phyloP scores from a whole-genome alignment of 2,113 vertebrate species.

The Lethenteron reissneri region DNA sequence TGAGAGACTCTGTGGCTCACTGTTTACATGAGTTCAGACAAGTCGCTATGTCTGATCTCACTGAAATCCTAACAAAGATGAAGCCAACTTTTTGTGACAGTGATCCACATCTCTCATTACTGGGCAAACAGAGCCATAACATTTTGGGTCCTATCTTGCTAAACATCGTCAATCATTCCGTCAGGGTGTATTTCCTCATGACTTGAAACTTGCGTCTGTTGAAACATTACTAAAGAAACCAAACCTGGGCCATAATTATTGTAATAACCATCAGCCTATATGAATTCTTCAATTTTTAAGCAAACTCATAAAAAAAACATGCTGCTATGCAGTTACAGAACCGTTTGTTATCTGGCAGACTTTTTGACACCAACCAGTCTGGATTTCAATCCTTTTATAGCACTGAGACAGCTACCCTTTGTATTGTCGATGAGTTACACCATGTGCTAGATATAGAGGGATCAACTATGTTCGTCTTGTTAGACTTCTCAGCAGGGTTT shows the following conservation, averaged over 20 bases:
- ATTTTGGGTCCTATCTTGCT: background rate
- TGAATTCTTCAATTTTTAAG: background rate
- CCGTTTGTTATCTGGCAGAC: background rate
- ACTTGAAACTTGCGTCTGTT: conserved; percentile 6
- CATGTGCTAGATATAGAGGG: background rate
- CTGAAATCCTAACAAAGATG: background rate
- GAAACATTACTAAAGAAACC: background rate
- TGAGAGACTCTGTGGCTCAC: too few relatives aligned
- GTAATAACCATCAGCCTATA: background rate
- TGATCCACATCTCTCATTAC: background rate
- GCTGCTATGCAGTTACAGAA: background rate
- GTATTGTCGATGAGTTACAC: background rate
- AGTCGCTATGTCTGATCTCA: background rate
- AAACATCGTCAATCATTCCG: background rate
- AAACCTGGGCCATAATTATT: background rate
- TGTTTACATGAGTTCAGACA: conserved; percentile 5
- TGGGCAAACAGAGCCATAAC: background rate
- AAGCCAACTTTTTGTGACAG: conserved; percentile 8
- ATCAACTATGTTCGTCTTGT: background rate
- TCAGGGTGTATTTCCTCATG: conserved; percentile 5
- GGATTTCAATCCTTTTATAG: background rate
- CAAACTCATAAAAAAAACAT: background rate
- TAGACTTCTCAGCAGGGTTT: conserved; percentile 4
- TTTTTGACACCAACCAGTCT: conserved; percentile 6
- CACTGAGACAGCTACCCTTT: background rate